Evolutionary conservation across 2,888 invertebrate species (phyloP).

Genomic region (Ceriagrion tenellum): DNA sequence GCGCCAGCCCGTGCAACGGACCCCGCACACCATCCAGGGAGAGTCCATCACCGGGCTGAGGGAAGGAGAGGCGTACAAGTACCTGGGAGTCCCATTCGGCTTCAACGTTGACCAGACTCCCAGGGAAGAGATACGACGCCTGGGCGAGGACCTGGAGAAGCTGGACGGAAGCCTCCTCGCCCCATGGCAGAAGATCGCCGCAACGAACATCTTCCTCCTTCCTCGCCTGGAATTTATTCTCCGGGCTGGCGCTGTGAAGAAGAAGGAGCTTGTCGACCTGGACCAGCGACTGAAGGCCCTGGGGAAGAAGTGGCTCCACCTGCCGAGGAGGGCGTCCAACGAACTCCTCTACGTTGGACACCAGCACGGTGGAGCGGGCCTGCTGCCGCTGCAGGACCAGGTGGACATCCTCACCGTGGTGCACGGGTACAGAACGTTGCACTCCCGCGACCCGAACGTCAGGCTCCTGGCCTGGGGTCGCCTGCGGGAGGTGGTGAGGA

Average conservation of each 20-base stretch:
- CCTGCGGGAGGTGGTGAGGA: slow-evolving; percentile 71
- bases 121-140: slow-evolving; percentile 69
- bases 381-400: slow-evolving; percentile 74
- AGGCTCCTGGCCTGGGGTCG: slow-evolving; percentile 71
- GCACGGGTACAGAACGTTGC: slow-evolving; percentile 74
- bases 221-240: slow-evolving; percentile 73
- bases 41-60: neutral
- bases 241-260: slow-evolving; percentile 72
- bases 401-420: slow-evolving; percentile 73
- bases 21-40: slow-evolving; percentile 8
- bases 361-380: slow-evolving; percentile 72
- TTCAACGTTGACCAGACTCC: slow-evolving; percentile 72
- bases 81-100: slow-evolving; percentile 75
- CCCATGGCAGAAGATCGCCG: slow-evolving; percentile 73
- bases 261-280: slow-evolving; percentile 73
- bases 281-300: slow-evolving; percentile 72
- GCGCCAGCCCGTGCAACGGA: slow-evolving; percentile 71
- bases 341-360: slow-evolving; percentile 73
- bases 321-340: slow-evolving; percentile 74
- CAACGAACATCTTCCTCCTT: slow-evolving; percentile 71
- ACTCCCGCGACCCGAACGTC: slow-evolving; percentile 72
- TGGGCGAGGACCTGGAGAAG: slow-evolving; percentile 38
- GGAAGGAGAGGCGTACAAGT: slow-evolving; percentile 72
- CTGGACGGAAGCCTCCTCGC: slow-evolving; percentile 70
- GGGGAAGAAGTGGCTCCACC: slow-evolving; percentile 73